These are phyloP conservation scores for Nesometra sesokonis DNA, from an alignment of 35 echinoderm and acorn worm species.

Conservation along the genomic window DNA sequence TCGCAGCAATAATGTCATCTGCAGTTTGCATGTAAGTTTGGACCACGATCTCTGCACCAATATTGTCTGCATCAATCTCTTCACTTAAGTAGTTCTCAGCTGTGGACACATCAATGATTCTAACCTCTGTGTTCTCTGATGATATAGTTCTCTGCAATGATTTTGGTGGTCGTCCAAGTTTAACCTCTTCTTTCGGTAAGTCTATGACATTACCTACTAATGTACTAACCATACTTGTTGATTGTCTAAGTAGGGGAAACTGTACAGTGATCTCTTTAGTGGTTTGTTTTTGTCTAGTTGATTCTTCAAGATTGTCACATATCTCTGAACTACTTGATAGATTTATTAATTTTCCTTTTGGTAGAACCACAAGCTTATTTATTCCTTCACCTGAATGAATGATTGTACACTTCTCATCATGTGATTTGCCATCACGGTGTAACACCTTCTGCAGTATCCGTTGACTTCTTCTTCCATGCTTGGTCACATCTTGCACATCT, in stretches of 20 bases:
- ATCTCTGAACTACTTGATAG: slow-evolving; percentile 4
- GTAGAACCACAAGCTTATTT: slow-evolving; percentile 88
- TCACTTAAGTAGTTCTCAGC: neutral
- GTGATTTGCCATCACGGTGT: neutral
- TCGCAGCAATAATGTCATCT: neutral
- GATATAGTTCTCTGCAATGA: neutral
- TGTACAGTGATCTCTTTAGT: too few relatives aligned
- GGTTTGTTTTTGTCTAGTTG: too few relatives aligned
- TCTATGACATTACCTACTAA: neutral
- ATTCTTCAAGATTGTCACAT: neutral
- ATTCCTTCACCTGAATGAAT: slow-evolving; percentile 76
- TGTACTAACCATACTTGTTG: neutral
- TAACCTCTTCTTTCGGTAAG: neutral
- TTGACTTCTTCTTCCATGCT: neutral
- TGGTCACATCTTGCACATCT: neutral
- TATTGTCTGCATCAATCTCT: neutral
- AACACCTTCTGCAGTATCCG: neutral
- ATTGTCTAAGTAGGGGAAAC: neutral
- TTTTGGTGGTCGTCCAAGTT: neutral
- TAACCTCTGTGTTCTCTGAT: neutral
- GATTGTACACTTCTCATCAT: slow-evolving; percentile 31
- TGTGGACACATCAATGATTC: neutral
- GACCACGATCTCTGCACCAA: neutral
- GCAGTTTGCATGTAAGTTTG: neutral
- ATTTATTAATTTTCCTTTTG: slow-evolving; percentile 44